Evolutionary conservation across 2,797 vertebrate genomes (phyloP), one percentile per base, ranked within the genome.

Genomic region (Tokudaia tokunoshimensis): DNA sequence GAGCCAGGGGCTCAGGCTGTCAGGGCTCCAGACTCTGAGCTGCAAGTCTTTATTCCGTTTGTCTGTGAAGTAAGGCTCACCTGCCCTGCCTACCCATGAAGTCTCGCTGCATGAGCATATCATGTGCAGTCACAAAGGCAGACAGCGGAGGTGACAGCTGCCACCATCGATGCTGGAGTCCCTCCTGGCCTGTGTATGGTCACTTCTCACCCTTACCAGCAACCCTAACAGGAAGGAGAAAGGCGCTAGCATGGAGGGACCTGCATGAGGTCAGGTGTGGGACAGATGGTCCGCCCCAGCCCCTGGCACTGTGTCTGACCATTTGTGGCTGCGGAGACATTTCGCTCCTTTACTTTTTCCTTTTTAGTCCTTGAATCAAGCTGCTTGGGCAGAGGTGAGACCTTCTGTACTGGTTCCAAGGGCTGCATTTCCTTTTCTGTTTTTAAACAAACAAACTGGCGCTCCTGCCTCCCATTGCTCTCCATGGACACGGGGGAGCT

Each of bases 111-210:
- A 2, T 2, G 2, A 65, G n/a, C 20, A 34, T 6, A 15, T 76
- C 0, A 8, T 57, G 19, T 41, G 11, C 13, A 75, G 55, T 65
- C 47, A 3, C 11, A 61, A 4, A 83, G 59, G 52, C 84, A 3
- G 10, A 0, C 17, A 1, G 4, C 0, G 26, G 84, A 81, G 7
- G 84, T 1, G 1, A 0, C 6, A 34, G 86, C 15, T 0, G 0
- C 10, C 22, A 1, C 57, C 47, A 55, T 20, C 0, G 9, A 44
- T 22, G 61, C 13, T 61, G 24, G 26, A 31, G 72, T 7, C 22
- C 80, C 93, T 55, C 0, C 31, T 17, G 0, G 24, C 22, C 34
- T 22, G 0, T 24, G 34, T 12, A 20, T 1, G 1, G 10, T 26
- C 78, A 29, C 82, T 24, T n/a, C 26, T 13, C 2, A 47, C 26